Percentiles rank a stretch among this genome's conserved stretches.
These are phyloP conservation scores for Papilio xuthus DNA, from an alignment of 1,140 invertebrate genomes.

Conservation along the genomic window DNA sequence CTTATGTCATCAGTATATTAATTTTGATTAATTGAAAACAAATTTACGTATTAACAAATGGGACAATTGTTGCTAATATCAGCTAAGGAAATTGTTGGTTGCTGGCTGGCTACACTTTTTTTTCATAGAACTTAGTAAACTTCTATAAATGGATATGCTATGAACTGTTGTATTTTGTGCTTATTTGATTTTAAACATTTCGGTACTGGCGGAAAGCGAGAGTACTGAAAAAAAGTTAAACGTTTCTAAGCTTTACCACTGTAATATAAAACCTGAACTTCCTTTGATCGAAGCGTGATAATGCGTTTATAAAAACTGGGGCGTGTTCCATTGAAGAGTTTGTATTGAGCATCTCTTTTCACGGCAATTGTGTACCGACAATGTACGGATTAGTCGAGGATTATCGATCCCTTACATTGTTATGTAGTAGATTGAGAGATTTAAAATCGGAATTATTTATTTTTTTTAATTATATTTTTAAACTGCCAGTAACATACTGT, in stretches of 20 bases:
- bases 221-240: neutral
- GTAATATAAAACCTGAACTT: constrained; percentile 73
- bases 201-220: too few relatives aligned
- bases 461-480: neutral
- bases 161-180: too few relatives aligned
- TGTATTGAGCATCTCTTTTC: constrained; percentile 74
- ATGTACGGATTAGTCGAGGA: constrained; percentile 72
- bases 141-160: too few relatives aligned
- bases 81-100: too few relatives aligned
- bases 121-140: neutral
- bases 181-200: too few relatives aligned
- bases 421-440: constrained; percentile 25
- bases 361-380: constrained; percentile 77
- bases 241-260: constrained; percentile 45
- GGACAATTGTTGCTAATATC: neutral
- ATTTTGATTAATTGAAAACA: constrained; percentile 26
- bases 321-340: constrained; percentile 55
- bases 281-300: constrained; percentile 76
- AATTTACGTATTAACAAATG: neutral
- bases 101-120: too few relatives aligned
- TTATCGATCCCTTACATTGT: constrained; percentile 66
- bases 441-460: neutral
- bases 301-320: constrained; percentile 51
- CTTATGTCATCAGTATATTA: constrained; percentile 1
- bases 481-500: too few relatives aligned